These are phyloP conservation scores for Scolopax mira DNA, from an alignment of 2,113 vertebrate genomes.

Conservation along the genomic window DNA sequence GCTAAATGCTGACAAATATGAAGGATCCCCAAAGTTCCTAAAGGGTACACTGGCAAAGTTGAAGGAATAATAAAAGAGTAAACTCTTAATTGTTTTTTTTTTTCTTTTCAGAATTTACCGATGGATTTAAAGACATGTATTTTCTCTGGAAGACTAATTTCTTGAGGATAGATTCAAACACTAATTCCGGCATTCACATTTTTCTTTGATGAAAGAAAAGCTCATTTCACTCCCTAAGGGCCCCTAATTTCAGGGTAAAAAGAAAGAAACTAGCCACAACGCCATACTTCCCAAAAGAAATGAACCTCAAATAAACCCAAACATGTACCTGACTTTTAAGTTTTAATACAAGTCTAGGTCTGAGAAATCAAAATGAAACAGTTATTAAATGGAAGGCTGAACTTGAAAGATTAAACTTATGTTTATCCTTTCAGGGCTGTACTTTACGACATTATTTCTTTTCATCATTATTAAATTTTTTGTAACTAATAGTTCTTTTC, in stretches of 20 bases:
- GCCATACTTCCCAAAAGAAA: not conserved
- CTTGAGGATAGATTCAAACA: not conserved
- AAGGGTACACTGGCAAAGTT: not conserved
- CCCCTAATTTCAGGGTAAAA: not conserved
- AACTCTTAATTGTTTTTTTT: not conserved
- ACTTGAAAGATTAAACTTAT: not conserved
- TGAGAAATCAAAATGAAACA: not conserved
- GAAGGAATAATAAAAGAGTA: not conserved
- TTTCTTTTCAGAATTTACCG: not conserved
- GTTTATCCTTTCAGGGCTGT: not conserved
- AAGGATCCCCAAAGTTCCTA: not conserved
- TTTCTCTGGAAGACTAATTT: not conserved
- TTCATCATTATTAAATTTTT: not conserved
- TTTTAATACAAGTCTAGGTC: not conserved
- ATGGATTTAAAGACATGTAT: not conserved
- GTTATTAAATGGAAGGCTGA: not conserved
- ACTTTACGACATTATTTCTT: not conserved
- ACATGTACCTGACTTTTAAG: not conserved
- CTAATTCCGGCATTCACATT: not conserved
- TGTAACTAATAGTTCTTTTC: not conserved
- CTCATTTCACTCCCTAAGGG: not conserved
- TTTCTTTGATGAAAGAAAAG: not conserved
- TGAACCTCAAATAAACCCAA: not conserved
- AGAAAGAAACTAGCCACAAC: rapidly evolving
- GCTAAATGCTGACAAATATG: not conserved